Evolutionary conservation across 2,113 vertebrate genomes (phyloP).

Genomic region (Himantopus leucocephalus): DNA sequence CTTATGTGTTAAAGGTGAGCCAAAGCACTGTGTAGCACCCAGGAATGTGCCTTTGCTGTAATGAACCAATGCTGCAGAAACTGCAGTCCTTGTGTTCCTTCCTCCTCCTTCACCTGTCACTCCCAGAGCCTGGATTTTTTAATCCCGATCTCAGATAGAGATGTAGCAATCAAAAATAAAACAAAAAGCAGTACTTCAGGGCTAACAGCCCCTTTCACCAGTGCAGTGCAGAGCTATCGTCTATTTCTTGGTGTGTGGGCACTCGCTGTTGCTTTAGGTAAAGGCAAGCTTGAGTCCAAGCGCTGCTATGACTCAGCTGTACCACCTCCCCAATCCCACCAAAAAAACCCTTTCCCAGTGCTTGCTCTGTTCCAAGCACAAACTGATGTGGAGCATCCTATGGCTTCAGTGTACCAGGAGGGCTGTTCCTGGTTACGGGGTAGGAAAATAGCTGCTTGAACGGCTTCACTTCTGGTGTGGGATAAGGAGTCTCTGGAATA

Average conservation of each 20-base stretch:
- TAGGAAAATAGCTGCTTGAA: neutral
- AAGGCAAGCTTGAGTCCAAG: neutral
- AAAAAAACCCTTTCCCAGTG: neutral
- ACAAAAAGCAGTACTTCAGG: neutral
- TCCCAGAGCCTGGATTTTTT: neutral
- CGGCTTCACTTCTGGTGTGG: neutral
- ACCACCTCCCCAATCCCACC: neutral
- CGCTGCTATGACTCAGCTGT: neutral
- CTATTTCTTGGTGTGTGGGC: neutral
- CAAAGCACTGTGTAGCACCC: neutral
- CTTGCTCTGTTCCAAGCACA: neutral
- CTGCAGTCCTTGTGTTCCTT: neutral
- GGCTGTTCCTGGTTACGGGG: neutral
- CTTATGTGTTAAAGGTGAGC: neutral
- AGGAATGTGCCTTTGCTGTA: neutral
- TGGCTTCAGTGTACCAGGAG: neutral
- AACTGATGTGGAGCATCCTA: neutral
- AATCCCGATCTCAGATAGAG: rapidly evolving
- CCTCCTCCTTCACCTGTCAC: neutral
- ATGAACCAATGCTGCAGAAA: neutral
- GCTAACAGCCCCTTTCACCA: neutral
- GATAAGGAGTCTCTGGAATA: neutral
- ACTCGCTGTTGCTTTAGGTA: neutral
- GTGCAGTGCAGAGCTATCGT: neutral
- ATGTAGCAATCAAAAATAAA: neutral